These are phyloP conservation scores for Copidosoma floridanum DNA, from an alignment of 1,140 invertebrate genomes.

Conservation along the genomic window DNA sequence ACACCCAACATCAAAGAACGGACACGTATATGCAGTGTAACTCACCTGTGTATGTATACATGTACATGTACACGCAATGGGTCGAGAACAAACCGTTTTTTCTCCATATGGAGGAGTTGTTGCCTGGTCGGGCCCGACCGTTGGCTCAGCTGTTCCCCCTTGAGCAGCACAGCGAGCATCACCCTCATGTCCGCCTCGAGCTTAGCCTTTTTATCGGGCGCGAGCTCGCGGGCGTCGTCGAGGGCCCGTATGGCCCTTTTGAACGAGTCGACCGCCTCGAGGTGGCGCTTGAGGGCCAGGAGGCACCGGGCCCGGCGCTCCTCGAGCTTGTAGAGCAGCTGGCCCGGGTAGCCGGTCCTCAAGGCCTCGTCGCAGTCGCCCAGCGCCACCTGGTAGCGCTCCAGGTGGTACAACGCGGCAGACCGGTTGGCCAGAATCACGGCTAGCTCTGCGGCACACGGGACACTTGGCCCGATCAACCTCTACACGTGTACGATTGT, in stretches of 20 bases:
- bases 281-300: slow-evolving; percentile 68
- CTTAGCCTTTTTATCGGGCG: slow-evolving; percentile 65
- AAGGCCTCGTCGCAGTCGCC: slow-evolving; percentile 72
- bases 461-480: too few relatives aligned
- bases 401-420: slow-evolving; percentile 78
- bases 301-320: slow-evolving; percentile 76
- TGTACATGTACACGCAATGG: neutral
- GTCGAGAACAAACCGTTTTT: too few relatives aligned
- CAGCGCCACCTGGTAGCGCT: slow-evolving; percentile 66
- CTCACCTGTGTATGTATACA: slow-evolving; percentile 30
- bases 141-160: slow-evolving; percentile 52
- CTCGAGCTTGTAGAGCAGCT: slow-evolving; percentile 73
- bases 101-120: slow-evolving; percentile 42
- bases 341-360: slow-evolving; percentile 69
- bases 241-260: slow-evolving; percentile 64
- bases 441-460: slow-evolving; percentile 59
- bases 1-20: too few relatives aligned
- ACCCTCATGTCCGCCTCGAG: slow-evolving; percentile 68
- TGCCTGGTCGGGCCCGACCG: neutral
- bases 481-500: too few relatives aligned
- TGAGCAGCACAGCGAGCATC: slow-evolving; percentile 70
- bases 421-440: slow-evolving; percentile 84
- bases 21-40: slow-evolving; percentile 35
- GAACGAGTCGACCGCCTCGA: slow-evolving; percentile 67
- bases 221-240: slow-evolving; percentile 65